Base-by-base conservation (phyloP, 2,797 vertebrate genomes). In the Pseudotriccus pelzelni region DNA sequence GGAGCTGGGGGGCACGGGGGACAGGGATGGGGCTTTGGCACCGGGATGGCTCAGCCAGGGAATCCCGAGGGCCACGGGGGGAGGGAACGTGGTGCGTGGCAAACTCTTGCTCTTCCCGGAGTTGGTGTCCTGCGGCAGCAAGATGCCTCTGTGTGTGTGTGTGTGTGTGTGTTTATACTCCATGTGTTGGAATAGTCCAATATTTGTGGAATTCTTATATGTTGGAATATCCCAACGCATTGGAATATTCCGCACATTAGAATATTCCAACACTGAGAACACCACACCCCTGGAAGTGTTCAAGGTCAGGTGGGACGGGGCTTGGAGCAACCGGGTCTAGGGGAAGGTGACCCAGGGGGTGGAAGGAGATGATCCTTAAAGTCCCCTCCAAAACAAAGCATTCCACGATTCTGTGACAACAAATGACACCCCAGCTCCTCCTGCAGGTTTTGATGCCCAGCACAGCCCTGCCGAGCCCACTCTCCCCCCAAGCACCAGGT, bases 71-170 rank as follows among this genome's bases (percentile, higher is more conserved):
- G 63, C 20, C 30, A 22, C 1, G 6, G 36, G 23, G 23, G 10
- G 10, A 3, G 28, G 28, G 28, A 52, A 12, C 0, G 59, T 18
- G 4, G 11, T 4, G 5, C 6, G 34, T 11, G 1, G 0, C 30
- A 7, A 28, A 41, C 11, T 49, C 27, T 7, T 7, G 36, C 24
- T 46, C 56, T 13, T 30, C 8, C 46, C 56, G 2, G 44, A 50
- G 4, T 4, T 24, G 3, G 14, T 3, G 66, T 28, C 58, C 30
- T 12, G 49, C 18, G 4, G 47, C 63, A 43, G 63, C 3, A 6
- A 39, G 16, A 9, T 5, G 50, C 27, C 25, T 46, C 6, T 46
- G 20, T 13, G 46, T 22, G 21, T 46, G 44, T 12, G 44, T 22
- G 22, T 23, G 46, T 13, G 44, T 9, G 20, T 27, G 47, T 28